These are phyloP conservation scores for Boulengeromyrus knoepffleri DNA, from an alignment of 2,113 vertebrate species.

Conservation along the genomic window DNA sequence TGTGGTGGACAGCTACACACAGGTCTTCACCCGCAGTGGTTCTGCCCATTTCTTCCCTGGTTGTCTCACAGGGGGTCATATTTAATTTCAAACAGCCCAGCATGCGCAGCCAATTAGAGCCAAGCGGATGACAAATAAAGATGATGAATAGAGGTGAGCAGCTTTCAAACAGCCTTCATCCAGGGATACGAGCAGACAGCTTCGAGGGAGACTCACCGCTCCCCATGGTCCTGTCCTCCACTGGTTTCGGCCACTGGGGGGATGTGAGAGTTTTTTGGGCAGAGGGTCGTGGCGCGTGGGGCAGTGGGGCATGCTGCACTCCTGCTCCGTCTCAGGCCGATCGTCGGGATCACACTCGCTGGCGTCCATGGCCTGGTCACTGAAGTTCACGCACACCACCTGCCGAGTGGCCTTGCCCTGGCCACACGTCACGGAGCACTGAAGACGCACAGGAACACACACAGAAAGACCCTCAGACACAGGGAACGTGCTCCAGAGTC, in stretches of 20 bases:
- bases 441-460: constrained; percentile 21
- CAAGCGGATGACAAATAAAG: background rate
- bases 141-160: background rate
- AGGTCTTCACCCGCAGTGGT: background rate
- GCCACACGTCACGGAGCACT: constrained; percentile 95
- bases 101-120: background rate
- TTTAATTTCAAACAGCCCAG: background rate
- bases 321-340: constrained; percentile 76
- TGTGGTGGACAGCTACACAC: background rate
- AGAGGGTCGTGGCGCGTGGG: constrained; percentile 61
- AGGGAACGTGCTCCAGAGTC: background rate
- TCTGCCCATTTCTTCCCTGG: background rate
- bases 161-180: background rate
- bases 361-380: constrained; percentile 73
- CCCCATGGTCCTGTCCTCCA: constrained; percentile 97
- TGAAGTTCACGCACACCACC: constrained; percentile 84
- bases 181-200: background rate
- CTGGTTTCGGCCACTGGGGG: constrained; percentile 58
- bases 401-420: constrained; percentile 86
- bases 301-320: constrained; percentile 86
- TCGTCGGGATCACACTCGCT: constrained; percentile 85
- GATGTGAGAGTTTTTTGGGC: constrained; percentile 54
- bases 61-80: background rate
- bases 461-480: background rate
- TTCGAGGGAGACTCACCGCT: constrained; percentile 70